Conservation (phyloP, 1,140 invertebrate species). For the Steinernema khuongi region DNA sequence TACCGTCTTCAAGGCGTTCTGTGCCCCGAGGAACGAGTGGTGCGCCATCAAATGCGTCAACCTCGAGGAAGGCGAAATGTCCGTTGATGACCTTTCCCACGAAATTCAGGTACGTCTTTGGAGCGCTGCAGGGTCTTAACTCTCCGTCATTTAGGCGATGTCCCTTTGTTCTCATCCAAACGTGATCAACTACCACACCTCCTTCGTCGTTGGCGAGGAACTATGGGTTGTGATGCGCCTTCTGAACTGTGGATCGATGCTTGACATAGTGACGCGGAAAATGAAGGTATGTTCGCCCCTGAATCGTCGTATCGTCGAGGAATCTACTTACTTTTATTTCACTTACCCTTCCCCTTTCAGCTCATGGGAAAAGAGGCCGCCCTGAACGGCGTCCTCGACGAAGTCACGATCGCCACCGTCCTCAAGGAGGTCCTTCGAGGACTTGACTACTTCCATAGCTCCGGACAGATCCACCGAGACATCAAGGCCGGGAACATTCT, state of each 20-base stretch:
- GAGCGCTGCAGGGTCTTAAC: constrained; percentile 4
- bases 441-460: constrained; percentile 95
- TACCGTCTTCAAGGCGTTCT: constrained; percentile 68
- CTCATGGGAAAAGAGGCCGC: constrained; percentile 78
- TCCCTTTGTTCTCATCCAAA: constrained; percentile 97
- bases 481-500: constrained; percentile 78
- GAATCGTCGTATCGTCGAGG: too few relatives aligned
- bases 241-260: constrained; percentile 70
- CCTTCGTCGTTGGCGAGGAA: constrained; percentile 88
- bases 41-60: constrained; percentile 99
- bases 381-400: constrained; percentile 92
- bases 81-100: constrained; percentile 84
- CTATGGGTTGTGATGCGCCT: constrained; percentile 87
- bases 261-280: constrained; percentile 96
- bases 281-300: constrained; percentile 52
- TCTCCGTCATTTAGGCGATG: constrained; percentile 69
- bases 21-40: constrained; percentile 83
- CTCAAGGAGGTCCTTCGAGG: constrained; percentile 96
- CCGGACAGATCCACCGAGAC: constrained; percentile 90
- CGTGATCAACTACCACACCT: constrained; percentile 97
- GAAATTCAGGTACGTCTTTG: constrained; percentile 46
- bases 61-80: constrained; percentile 98
- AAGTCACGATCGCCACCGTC: constrained; percentile 94
- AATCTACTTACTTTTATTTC: too few relatives aligned
- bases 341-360: constrained; percentile 35